phyloP scores from a whole-genome alignment of 2,113 vertebrate genomes.

The Steatornis caripensis region DNA sequence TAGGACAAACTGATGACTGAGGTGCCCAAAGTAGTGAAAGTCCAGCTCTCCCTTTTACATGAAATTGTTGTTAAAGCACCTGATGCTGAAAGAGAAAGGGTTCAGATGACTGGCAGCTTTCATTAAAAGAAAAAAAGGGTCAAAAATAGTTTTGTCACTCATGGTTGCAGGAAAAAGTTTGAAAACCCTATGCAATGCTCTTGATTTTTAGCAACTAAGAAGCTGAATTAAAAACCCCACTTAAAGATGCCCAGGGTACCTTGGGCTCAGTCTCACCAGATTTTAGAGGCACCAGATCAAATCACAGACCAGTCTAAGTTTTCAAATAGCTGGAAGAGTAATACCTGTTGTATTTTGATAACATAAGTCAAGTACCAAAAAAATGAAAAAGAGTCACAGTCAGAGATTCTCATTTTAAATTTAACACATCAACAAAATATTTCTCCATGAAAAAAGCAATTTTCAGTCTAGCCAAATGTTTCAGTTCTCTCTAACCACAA shows the following conservation, averaged over 20 bases:
- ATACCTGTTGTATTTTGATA: conserved; percentile 9
- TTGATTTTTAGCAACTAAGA: neutral
- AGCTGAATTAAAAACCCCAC: neutral
- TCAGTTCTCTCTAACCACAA: neutral
- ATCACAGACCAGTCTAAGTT: neutral
- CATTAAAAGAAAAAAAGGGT: neutral
- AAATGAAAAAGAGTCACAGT: neutral
- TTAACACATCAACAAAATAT: conserved; percentile 30
- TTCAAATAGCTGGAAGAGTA: neutral
- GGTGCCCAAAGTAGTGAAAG: neutral
- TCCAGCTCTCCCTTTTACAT: neutral
- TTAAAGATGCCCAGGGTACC: neutral
- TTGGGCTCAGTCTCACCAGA: no score
- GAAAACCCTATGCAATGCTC: neutral
- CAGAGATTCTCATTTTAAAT: conserved; percentile 32
- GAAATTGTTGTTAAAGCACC: neutral
- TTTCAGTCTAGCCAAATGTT: conserved; percentile 23
- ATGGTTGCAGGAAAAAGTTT: neutral
- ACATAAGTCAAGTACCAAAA: neutral
- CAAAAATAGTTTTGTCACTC: neutral
- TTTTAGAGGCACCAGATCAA: neutral
- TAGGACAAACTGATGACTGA: neutral
- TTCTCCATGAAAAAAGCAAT: conserved; percentile 31
- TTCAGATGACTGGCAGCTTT: neutral
- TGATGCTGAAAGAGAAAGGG: neutral